Base-by-base conservation (phyloP, 2,113 vertebrate species). In the Setophaga kirtlandii region DNA sequence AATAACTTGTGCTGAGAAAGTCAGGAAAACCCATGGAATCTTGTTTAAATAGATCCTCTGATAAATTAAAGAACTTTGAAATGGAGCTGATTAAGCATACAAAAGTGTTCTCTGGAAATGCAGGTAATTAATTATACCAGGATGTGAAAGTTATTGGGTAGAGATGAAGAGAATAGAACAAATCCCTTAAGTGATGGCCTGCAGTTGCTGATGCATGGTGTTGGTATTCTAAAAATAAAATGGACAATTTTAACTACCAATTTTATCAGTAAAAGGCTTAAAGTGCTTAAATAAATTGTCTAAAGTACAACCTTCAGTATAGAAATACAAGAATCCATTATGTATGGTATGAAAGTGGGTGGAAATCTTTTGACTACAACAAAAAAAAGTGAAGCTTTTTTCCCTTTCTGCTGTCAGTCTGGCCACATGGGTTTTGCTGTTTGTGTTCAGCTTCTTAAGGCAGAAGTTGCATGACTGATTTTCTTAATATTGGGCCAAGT, bases 281-380 rank as follows among this genome's bases (percentile, higher is more conserved):
- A 95, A 95, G 65, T 86, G 65, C 67, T 81, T 87, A 82, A 96
- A 69, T 87, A 89, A 85, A 83, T 94, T 87, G 73, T 86, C 76
- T 84, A 13, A 96, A 92, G 35, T 87, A 68, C 42, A 93, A 53
- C 37, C 33, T 59, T 91, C 58, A 12, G 37, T 76, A 31, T 4
- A 53, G 65, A 91, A 87, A 73, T 91, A 82, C 0, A 69, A 46
- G 33, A 83, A 53, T 82, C 74, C 22, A 68, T 95, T 95, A 81
- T 53, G 23, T 53, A 15, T 1, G 6, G 35, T 37, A 33, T 3
- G 16, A 39, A 86, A 82, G 74, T 84, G 84, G 53, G 77, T 92
- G 70, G 87, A 89, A 94, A 73, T 75, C 60, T 87, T 91, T 9
- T 69, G 74, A 30, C 41, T 60, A 13, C 31, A 69, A 76, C 68